Conservation (phyloP, 2,888 invertebrate species). For the Matsumyia berberina region DNA sequence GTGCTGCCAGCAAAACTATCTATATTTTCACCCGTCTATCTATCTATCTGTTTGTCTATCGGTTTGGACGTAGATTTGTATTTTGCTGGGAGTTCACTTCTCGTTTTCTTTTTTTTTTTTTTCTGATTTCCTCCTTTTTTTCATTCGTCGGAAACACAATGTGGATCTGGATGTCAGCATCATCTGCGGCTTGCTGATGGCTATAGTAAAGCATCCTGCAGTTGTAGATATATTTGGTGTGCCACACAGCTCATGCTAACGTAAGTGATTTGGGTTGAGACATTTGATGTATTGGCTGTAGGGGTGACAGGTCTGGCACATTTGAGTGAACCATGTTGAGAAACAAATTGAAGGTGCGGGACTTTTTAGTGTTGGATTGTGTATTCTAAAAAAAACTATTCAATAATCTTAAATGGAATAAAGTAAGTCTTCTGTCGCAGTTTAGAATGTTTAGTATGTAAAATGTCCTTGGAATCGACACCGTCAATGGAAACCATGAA, state of each 20-base stretch:
- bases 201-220: conserved; percentile 74
- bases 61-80: conserved; percentile 60
- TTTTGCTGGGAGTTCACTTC: conserved; percentile 66
- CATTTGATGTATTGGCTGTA: conserved; percentile 47
- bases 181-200: conserved; percentile 78
- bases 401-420: no score
- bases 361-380: no score
- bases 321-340: no score
- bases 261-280: conserved; percentile 74
- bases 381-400: no score
- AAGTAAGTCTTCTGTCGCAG: no score
- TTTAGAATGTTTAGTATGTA: no score
- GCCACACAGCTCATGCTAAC: conserved; percentile 67
- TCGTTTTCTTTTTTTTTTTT: conserved; percentile 24
- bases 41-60: conserved; percentile 33
- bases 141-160: conserved; percentile 75
- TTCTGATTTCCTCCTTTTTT: conserved; percentile 34
- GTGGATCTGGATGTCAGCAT: conserved; percentile 77
- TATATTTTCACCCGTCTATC: conserved; percentile 64
- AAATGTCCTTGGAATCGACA: no score
- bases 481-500: no score
- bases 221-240: conserved; percentile 71
- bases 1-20: conserved; percentile 70
- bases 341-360: no score
- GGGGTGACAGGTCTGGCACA: conserved; percentile 41